These are phyloP conservation scores for Choloepus hoffmanni DNA, from an alignment of 2,113 vertebrate species.

Conservation along the genomic window DNA sequence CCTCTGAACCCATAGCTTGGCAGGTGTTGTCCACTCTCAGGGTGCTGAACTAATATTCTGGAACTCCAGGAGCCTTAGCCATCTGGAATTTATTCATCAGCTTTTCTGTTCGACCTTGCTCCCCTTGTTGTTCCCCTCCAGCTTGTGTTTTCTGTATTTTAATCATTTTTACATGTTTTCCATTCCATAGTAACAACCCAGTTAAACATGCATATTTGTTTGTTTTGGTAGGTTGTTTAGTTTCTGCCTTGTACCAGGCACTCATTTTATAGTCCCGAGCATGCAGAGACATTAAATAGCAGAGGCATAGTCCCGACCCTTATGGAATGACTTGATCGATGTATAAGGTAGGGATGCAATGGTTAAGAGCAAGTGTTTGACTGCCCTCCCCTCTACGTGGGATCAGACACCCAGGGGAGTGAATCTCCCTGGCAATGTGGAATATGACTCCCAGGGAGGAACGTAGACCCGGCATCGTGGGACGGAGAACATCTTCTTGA, in stretches of 20 bases:
- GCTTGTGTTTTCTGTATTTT: not conserved
- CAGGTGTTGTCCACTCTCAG: not conserved
- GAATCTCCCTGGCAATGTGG: too few relatives aligned
- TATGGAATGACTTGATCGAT: too few relatives aligned
- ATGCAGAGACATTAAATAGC: not conserved
- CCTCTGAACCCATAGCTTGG: not conserved
- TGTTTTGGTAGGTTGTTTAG: not conserved
- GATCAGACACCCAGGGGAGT: too few relatives aligned
- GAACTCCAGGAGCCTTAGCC: rapidly evolving
- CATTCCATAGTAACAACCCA: not conserved
- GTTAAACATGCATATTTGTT: not conserved
- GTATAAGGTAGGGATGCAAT: not conserved
- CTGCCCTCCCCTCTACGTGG: too few relatives aligned
- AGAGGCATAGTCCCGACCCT: not conserved
- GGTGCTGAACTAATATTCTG: not conserved
- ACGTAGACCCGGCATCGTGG: too few relatives aligned
- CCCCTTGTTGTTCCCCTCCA: not conserved
- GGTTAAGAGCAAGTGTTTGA: not conserved
- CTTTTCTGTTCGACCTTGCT: not conserved
- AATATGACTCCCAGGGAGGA: too few relatives aligned
- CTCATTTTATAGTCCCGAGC: not conserved
- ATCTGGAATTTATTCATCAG: not conserved
- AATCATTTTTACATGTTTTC: not conserved
- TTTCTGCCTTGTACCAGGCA: not conserved
- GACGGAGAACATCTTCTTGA: too few relatives aligned